These are phyloP conservation scores for Epicampocera succincta DNA, from an alignment of 2,888 invertebrate genomes.

Conservation along the genomic window DNA sequence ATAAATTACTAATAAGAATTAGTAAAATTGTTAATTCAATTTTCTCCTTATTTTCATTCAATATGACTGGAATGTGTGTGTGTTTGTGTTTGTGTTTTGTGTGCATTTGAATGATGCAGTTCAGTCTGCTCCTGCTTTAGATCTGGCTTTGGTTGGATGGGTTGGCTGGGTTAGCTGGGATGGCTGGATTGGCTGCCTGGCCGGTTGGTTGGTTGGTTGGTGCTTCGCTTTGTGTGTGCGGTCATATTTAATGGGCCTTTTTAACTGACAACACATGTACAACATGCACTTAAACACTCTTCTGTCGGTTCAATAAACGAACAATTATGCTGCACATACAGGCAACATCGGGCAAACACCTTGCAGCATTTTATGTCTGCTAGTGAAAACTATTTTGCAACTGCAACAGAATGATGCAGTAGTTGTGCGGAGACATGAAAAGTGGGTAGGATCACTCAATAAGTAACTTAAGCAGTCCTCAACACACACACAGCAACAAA, in stretches of 20 bases:
- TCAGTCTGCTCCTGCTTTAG: neutral
- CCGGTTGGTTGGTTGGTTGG: too few relatives aligned
- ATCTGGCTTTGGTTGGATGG: neutral
- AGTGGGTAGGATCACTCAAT: too few relatives aligned
- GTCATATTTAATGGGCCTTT: constrained; percentile 19
- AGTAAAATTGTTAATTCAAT: constrained; percentile 45
- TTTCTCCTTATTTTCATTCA: neutral
- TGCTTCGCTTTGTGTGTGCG: constrained; percentile 9
- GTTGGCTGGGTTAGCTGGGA: neutral
- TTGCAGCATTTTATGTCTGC: constrained; percentile 7
- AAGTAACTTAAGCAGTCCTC: too few relatives aligned
- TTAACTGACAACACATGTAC: constrained; percentile 40
- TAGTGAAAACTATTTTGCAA: neutral
- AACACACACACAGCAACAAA: too few relatives aligned
- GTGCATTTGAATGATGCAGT: constrained; percentile 3
- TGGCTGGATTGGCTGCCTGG: neutral
- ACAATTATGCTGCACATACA: constrained; percentile 39
- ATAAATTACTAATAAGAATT: constrained; percentile 46
- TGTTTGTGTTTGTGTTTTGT: too few relatives aligned
- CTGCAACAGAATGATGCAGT: too few relatives aligned
- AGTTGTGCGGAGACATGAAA: too few relatives aligned
- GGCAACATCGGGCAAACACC: constrained; percentile 10
- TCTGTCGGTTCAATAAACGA: constrained; percentile 33
- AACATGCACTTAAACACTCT: constrained; percentile 29
- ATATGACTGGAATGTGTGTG: neutral